Base-by-base conservation (phyloP, 2,113 vertebrate genomes). In the Cnemophilus loriae region DNA sequence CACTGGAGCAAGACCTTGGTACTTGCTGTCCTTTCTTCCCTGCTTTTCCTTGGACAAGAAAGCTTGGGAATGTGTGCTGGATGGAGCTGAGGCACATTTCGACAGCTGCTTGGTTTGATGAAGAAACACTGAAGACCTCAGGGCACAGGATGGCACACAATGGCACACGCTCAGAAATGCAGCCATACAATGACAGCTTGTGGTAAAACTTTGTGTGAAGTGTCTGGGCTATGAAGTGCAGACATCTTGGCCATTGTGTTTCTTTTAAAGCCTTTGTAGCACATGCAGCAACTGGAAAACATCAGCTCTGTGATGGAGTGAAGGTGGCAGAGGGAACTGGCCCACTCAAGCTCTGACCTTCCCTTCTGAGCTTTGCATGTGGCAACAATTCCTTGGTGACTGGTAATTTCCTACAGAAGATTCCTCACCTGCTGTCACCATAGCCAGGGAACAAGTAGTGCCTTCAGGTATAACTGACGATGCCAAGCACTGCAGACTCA, bases 61-160 rank as follows among this genome's bases (percentile, higher is more conserved):
- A 86, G 56, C 73, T 83, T 76, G 47, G 27, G 73, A 96, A 90
- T 84, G 44, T 89, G 95, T 87, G 73, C 83, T 93, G 89, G 93
- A 95, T 77, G 68, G 80, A 92, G 78, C 85, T 69, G 75, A 95
- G 84, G 83, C 60, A 92, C 73, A 89, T 93, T 97, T 97, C 0
- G 91, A 95, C 94, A 96, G 83, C 80, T 97, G 95, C 89, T 80
- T 89, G 55, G 30, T 84, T 95, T 93, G 93, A 95, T 90, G 83
- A 93, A 96, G 90, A 83, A 91, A 89, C 76, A 78, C 30, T 52
- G 83, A 93, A 71, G 86, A 95, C 94, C 93, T 84, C 60, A 59
- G 95, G 95, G 95, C 95, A 96, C 71, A 81, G 86, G 52, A 88
- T 94, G 95, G 84, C 87, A 76, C 44, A 71, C 28, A 67, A 75